Base-by-base conservation (phyloP, 2,888 invertebrate species). In the Lithophane semibrunnea region DNA sequence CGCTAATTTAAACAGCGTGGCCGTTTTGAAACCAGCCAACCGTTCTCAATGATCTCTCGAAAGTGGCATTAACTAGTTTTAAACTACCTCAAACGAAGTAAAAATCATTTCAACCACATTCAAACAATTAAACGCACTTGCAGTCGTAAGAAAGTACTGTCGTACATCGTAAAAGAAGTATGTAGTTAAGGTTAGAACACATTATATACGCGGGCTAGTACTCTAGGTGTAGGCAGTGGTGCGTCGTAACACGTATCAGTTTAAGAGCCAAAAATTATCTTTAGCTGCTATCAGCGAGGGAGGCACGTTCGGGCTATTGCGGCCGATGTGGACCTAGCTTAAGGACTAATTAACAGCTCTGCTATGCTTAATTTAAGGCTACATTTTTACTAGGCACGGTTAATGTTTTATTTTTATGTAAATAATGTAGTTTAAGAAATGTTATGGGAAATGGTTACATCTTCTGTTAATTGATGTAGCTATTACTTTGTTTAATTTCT, bases 251-350 rank as follows among this genome's bases (percentile, higher is more conserved):
- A 76, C 73, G 85, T 85, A 72, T 85, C 65, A 72, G 66, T 76
- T 70, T 64, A 67, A 80, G 81, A 75, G 73, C 56, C 85, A 76
- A 81, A 87, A 85, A 80, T 77, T 87, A 87, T 86, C 85, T 75
- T 47, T 29, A 3, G n/a, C 8, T 12, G 58, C 49, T 66, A 85
- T 87, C 83, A 81, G 75, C n/a, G 65, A 58, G n/a, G 24, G 56
- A 74, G 44, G 81, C 85, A 83, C 77, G 80, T 84, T 60, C 82
- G 7, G 61, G 65, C 68, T 69, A 65, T 65, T 68, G 29, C 67
- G 16, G 47, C 10, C 42, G 37, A 49, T 74, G 72, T 64, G 24
- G 13, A 82, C 70, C 72, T 75, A 77, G 79, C 76, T 73, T 76
- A 64, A 63, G 71, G 42, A 73, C 63, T 75, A 71, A 73, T 61